Evolutionary conservation across 2,113 vertebrate genomes (phyloP).

Genomic region (Saguinus imperator): DNA sequence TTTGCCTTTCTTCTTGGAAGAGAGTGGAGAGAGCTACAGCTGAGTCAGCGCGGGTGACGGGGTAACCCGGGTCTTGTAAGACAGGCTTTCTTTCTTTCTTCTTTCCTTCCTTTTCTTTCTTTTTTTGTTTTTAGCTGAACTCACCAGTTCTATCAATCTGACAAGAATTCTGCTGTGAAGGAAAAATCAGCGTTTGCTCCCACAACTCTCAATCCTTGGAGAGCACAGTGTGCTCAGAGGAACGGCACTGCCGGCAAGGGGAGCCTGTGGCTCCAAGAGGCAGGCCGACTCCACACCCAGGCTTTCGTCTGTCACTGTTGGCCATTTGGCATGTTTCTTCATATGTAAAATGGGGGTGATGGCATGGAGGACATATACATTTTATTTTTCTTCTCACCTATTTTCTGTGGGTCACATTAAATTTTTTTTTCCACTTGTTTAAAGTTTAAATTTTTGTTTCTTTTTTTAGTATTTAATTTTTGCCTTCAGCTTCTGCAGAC

Average conservation of each 20-base stretch:
- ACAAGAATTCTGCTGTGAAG: neutral
- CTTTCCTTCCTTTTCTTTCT: no score
- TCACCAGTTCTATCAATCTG: neutral
- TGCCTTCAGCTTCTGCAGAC: neutral
- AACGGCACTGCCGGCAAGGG: no score
- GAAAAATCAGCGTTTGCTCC: neutral
- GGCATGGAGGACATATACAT: neutral
- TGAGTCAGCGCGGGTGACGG: neutral
- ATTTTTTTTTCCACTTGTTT: no score
- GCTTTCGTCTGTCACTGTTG: neutral
- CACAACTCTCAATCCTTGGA: neutral
- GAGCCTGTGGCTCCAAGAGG: neutral
- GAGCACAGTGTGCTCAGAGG: neutral
- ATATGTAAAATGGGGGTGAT: neutral
- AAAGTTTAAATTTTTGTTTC: no score
- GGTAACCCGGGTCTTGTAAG: neutral
- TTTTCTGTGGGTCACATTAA: no score
- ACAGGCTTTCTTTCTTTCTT: rapidly evolving
- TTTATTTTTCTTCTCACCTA: neutral
- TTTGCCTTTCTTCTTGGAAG: neutral
- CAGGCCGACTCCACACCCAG: neutral
- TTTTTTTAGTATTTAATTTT: no score
- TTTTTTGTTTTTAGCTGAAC: neutral
- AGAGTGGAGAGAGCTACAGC: neutral
- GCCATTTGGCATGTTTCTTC: neutral